Evolutionary conservation across 2,888 invertebrate genomes (phyloP).

Genomic region (Urechis unicinctus): DNA sequence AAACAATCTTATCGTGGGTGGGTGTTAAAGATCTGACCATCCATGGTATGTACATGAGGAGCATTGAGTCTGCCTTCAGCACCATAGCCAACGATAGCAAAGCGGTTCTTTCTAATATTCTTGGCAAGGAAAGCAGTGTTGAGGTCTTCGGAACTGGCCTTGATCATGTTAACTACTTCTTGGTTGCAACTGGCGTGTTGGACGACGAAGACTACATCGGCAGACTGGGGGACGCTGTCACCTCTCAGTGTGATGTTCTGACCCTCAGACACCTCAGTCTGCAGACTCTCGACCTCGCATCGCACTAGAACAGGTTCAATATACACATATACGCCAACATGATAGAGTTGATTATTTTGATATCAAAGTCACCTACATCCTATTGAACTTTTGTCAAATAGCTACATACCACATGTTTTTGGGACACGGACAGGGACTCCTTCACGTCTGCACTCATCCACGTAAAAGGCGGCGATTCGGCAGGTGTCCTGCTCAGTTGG

Average conservation of each 20-base stretch:
- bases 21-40: conserved; percentile 36
- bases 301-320: conserved; percentile 6
- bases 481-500: conserved; percentile 51
- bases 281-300: conserved; percentile 3
- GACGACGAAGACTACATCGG: conserved; percentile 73
- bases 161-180: conserved; percentile 54
- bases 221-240: conserved; percentile 60
- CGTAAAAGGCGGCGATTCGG: conserved; percentile 66
- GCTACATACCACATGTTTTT: conserved; percentile 56
- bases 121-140: conserved; percentile 26
- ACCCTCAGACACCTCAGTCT: conserved; percentile 48
- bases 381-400: not conserved
- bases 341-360: not conserved
- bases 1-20: conserved; percentile 12
- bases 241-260: conserved; percentile 64
- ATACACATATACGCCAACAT: too few relatives aligned
- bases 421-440: conserved; percentile 63
- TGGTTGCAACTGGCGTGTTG: conserved; percentile 80
- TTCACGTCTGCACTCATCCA: conserved; percentile 60
- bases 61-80: conserved; percentile 60
- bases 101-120: conserved; percentile 57
- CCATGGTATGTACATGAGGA: conserved; percentile 64
- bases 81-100: conserved; percentile 67
- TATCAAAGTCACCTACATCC: not conserved
- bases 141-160: conserved; percentile 31